phyloP scores from a whole-genome alignment of 2,113 vertebrate genomes.

The Azemiops feae region DNA sequence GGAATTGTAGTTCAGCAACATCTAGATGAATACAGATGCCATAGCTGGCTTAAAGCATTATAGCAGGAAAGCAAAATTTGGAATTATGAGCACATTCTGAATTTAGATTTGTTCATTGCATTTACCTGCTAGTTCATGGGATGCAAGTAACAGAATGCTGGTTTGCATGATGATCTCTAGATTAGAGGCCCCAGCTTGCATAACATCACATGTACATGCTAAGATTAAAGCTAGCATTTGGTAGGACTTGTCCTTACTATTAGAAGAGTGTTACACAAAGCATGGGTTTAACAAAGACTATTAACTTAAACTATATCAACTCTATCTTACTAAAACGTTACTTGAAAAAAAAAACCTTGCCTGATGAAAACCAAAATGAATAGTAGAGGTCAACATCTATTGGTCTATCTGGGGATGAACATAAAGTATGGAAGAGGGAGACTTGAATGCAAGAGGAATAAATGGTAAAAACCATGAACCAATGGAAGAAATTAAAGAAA shows the following conservation, averaged over 20 bases:
- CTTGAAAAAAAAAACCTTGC: neutral
- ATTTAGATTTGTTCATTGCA: too few relatives aligned
- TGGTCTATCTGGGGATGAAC: neutral
- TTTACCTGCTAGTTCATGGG: neutral
- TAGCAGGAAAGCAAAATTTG: too few relatives aligned
- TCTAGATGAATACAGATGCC: neutral
- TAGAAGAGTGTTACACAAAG: neutral
- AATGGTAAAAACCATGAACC: neutral
- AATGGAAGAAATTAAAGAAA: neutral
- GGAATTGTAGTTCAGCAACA: neutral
- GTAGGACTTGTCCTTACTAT: neutral
- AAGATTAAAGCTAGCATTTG: neutral
- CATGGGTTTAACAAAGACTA: neutral
- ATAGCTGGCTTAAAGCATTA: neutral
- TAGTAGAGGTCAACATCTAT: neutral
- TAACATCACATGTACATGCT: neutral
- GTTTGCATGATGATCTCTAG: neutral
- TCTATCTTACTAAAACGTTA: neutral
- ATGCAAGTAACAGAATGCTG: neutral
- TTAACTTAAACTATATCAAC: neutral
- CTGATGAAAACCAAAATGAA: neutral
- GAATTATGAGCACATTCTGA: too few relatives aligned
- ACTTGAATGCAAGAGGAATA: neutral
- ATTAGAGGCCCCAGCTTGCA: neutral
- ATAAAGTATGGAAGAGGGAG: neutral